These are phyloP conservation scores for Potamilus streckersoni DNA, from an alignment of 1,140 invertebrate species.

Conservation along the genomic window DNA sequence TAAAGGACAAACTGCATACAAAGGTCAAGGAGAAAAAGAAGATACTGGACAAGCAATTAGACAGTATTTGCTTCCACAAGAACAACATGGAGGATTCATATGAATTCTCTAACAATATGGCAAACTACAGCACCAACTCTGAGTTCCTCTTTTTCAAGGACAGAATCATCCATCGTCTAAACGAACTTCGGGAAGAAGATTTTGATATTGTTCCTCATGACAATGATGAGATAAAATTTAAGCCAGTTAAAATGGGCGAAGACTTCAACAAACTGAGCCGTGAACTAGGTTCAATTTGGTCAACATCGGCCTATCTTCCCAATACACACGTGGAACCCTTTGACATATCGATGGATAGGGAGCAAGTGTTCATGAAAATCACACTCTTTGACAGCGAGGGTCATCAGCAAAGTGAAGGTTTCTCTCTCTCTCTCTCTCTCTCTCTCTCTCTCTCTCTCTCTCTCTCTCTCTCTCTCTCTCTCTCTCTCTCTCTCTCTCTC, in stretches of 20 bases:
- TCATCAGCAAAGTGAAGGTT: constrained; percentile 23
- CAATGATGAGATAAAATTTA: constrained; percentile 32
- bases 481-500: too few relatives aligned
- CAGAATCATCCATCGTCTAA: constrained; percentile 21
- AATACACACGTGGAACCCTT: constrained; percentile 27
- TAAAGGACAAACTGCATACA: constrained; percentile 25
- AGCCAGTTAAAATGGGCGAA: constrained; percentile 17
- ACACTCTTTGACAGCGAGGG: constrained; percentile 34
- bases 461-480: too few relatives aligned
- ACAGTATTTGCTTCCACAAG: constrained; percentile 25
- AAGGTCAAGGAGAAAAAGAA: constrained; percentile 24
- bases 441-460: too few relatives aligned
- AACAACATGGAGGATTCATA: constrained; percentile 25
- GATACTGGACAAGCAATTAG: constrained; percentile 20
- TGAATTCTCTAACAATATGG: constrained; percentile 24
- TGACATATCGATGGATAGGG: constrained; percentile 19
- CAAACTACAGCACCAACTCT: constrained; percentile 20
- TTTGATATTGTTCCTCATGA: constrained; percentile 31
- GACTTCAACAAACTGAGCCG: constrained; percentile 25
- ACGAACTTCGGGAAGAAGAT: constrained; percentile 26
- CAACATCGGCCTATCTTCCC: constrained; percentile 20
- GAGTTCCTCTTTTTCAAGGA: constrained; percentile 29
- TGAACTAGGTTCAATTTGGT: constrained; percentile 19
- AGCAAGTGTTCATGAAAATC: constrained; percentile 22
- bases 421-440: too few relatives aligned